phyloP scores from a whole-genome alignment of 2,888 invertebrate genomes.

The Rhagium mordax region DNA sequence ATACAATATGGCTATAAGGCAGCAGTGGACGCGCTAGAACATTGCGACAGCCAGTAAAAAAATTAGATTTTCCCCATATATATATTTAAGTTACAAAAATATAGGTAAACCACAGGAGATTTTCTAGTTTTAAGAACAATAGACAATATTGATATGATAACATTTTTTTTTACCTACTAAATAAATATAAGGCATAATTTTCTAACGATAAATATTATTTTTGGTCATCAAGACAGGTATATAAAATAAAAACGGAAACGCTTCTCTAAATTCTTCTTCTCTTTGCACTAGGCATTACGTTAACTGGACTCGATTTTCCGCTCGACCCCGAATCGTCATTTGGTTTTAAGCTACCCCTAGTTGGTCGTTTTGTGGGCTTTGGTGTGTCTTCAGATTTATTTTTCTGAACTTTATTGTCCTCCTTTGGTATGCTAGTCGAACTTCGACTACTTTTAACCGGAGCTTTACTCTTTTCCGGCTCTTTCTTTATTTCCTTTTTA shows the following conservation, averaged over 20 bases:
- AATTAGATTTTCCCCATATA: background rate
- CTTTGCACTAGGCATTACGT: constrained; percentile 60
- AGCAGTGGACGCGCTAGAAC: no score
- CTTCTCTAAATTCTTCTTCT: constrained; percentile 60
- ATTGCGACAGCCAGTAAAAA: no score
- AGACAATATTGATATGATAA: background rate
- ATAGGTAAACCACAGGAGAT: background rate
- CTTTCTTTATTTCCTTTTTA: constrained; percentile 67
- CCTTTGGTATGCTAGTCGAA: constrained; percentile 48
- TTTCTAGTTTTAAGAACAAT: background rate
- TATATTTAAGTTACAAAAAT: background rate
- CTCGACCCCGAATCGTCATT: constrained; percentile 66
- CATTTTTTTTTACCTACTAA: background rate
- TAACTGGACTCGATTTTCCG: constrained; percentile 68
- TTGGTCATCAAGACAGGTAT: constrained; percentile 1
- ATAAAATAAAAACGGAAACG: constrained; percentile 7
- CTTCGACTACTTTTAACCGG: constrained; percentile 56
- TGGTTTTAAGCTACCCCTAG: constrained; percentile 69
- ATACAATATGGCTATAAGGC: no score
- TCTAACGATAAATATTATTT: constrained; percentile 9
- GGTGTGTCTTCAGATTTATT: constrained; percentile 63
- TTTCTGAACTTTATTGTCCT: constrained; percentile 59
- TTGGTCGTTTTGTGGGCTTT: constrained; percentile 66
- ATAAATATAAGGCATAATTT: constrained; percentile 7
- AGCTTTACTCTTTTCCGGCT: constrained; percentile 62